Evolutionary conservation across 2,113 vertebrate species (phyloP).

Genomic region (Haemorhous mexicanus): DNA sequence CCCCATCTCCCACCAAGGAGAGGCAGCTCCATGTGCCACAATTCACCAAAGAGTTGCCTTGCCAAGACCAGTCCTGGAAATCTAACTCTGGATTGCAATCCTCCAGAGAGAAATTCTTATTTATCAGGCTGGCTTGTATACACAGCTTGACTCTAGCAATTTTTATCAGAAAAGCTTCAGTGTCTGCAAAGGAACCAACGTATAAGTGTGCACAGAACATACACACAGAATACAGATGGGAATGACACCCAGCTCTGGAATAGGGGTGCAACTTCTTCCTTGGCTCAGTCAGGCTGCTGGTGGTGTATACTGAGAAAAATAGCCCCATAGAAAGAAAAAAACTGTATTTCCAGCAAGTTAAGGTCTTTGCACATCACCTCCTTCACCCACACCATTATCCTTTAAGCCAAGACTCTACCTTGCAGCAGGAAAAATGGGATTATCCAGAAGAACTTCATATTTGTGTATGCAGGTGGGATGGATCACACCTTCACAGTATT

Average conservation of each 20-base stretch:
- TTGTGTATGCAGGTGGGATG: neutral
- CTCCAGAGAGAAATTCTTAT: neutral
- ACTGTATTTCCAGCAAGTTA: neutral
- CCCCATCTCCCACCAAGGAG: neutral
- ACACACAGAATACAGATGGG: neutral
- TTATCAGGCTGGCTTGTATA: neutral
- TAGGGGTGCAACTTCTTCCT: neutral
- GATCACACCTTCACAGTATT: neutral
- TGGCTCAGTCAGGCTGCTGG: neutral
- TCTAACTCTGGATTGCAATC: neutral
- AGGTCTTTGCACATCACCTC: neutral
- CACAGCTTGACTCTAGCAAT: neutral
- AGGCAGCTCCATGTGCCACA: neutral
- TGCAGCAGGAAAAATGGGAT: constrained; percentile 42
- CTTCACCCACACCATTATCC: neutral
- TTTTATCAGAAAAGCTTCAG: constrained; percentile 4
- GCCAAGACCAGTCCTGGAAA: constrained; percentile 24
- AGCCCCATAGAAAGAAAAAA: neutral
- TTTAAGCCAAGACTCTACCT: constrained; percentile 18
- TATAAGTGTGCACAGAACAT: neutral
- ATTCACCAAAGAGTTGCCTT: neutral
- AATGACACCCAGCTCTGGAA: neutral
- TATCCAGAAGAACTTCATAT: constrained; percentile 50
- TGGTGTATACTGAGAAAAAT: neutral
- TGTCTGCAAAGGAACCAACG: neutral